Percentiles rank a stretch among this genome's conserved stretches.
Evolutionary conservation across 2,888 invertebrate species (phyloP).

Genomic region (Andricus quercusramuli): DNA sequence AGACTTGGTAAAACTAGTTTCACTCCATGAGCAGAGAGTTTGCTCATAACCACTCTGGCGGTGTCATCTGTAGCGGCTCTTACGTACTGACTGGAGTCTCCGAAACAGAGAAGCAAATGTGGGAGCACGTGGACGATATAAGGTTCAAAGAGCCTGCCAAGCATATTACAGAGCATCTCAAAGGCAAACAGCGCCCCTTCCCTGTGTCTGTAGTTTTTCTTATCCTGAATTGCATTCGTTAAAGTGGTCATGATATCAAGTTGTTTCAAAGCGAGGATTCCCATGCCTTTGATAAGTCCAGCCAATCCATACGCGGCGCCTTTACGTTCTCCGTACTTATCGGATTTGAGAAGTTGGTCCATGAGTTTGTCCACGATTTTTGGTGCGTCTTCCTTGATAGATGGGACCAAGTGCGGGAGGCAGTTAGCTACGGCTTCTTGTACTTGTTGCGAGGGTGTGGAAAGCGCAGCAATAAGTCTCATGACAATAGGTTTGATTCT

Average conservation of each 20-base stretch:
- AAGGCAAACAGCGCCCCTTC: conserved; percentile 98
- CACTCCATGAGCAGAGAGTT: conserved; percentile 97
- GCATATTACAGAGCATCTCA: conserved; percentile 96
- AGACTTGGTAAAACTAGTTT: conserved; percentile 97
- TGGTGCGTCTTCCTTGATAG: conserved; percentile 94
- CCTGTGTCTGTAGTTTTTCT: conserved; percentile 95
- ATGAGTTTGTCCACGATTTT: conserved; percentile 92
- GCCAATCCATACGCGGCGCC: conserved; percentile 99
- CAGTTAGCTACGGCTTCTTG: conserved; percentile 99
- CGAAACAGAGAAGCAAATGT: conserved; percentile 95
- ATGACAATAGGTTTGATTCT: conserved; percentile 96
- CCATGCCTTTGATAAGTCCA: conserved; percentile 97
- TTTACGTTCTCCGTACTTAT: conserved; percentile 94
- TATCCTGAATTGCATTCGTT: conserved; percentile 96
- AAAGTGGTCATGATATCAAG: conserved; percentile 96
- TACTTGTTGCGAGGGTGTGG: conserved; percentile 98
- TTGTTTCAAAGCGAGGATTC: conserved; percentile 96
- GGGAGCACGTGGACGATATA: conserved; percentile 99
- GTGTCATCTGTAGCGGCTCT: conserved; percentile 98
- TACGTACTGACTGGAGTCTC: conserved; percentile 97
- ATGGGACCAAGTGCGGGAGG: conserved; percentile 94
- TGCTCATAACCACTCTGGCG: conserved; percentile 96
- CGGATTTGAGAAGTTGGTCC: conserved; percentile 92
- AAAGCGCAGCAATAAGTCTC: conserved; percentile 92
- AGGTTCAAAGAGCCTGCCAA: conserved; percentile 98